Conservation (phyloP, 2,888 invertebrate genomes). For the Ennomos quercinarius region DNA sequence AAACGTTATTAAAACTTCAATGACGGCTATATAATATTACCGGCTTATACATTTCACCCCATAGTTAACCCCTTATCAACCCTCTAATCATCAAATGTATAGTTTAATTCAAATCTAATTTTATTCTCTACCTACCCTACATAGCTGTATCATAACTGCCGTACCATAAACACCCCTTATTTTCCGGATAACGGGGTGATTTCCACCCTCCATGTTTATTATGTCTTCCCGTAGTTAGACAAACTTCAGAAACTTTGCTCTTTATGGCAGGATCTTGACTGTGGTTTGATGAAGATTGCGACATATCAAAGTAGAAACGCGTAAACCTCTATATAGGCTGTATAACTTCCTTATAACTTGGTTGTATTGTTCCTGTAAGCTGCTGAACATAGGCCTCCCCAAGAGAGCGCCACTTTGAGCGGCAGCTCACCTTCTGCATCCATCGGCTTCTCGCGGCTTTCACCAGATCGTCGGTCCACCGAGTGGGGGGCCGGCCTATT, state of each 20-base stretch:
- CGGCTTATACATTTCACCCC: too few species aligned
- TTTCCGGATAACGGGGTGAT: slow-evolving; percentile 64
- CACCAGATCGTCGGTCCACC: too few species aligned
- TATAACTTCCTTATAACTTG: too few species aligned
- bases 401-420: too few species aligned
- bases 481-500: too few species aligned
- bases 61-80: slow-evolving; percentile 49
- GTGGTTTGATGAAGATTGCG: slow-evolving; percentile 20
- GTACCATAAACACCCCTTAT: slow-evolving; percentile 46
- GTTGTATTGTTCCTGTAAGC: too few species aligned
- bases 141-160: slow-evolving; percentile 30
- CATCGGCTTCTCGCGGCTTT: too few species aligned
- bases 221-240: slow-evolving; percentile 25
- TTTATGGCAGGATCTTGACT: slow-evolving; percentile 15
- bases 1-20: too few species aligned
- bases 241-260: slow-evolving; percentile 21
- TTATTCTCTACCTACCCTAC: slow-evolving; percentile 32
- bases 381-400: too few species aligned
- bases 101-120: slow-evolving; percentile 35
- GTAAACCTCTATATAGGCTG: too few species aligned
- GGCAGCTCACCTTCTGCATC: too few species aligned
- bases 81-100: slow-evolving; percentile 66
- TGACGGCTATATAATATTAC: too few species aligned
- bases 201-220: slow-evolving; percentile 51
- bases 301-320: slow-evolving; percentile 2